Evolutionary conservation across 2,888 invertebrate genomes (phyloP).

Genomic region (Hofmannophila pseudospretella): DNA sequence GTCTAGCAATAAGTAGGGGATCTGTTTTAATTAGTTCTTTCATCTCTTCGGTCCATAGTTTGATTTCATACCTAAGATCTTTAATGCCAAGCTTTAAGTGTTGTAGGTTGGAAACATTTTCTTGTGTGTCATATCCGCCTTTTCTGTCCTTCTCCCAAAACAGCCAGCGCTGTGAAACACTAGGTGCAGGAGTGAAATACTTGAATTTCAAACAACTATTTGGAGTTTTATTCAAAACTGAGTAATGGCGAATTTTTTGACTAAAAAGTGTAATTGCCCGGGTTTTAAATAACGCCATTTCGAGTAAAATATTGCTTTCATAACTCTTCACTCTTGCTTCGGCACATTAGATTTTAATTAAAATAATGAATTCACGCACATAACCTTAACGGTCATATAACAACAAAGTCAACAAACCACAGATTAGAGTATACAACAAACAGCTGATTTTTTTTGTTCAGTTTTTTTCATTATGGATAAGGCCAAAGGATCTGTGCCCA

Average conservation of each 20-base stretch:
- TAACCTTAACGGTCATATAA: background rate
- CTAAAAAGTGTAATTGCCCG: slow-evolving; percentile 22
- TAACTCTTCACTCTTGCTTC: background rate
- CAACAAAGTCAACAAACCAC: too few relatives aligned
- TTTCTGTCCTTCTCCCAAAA: slow-evolving; percentile 80
- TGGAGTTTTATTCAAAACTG: slow-evolving; percentile 30
- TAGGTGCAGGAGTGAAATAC: slow-evolving; percentile 22
- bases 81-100: slow-evolving; percentile 81
- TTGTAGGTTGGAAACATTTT: slow-evolving; percentile 64
- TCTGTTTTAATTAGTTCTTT: slow-evolving; percentile 81
- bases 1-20: slow-evolving; percentile 73
- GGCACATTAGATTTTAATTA: background rate
- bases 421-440: too few relatives aligned
- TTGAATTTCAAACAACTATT: slow-evolving; percentile 24
- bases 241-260: slow-evolving; percentile 29
- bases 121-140: slow-evolving; percentile 74
- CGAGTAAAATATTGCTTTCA: background rate
- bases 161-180: slow-evolving; percentile 38
- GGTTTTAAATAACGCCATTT: slow-evolving; percentile 30
- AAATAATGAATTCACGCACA: background rate
- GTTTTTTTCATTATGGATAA: too few relatives aligned
- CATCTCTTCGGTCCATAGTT: slow-evolving; percentile 82
- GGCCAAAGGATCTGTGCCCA: too few relatives aligned
- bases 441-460: slow-evolving; percentile 1
- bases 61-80: slow-evolving; percentile 81